Evolutionary conservation across 2,113 vertebrate species (phyloP), one percentile per base, ranked within the genome.

Genomic region (Podilymbus podiceps): DNA sequence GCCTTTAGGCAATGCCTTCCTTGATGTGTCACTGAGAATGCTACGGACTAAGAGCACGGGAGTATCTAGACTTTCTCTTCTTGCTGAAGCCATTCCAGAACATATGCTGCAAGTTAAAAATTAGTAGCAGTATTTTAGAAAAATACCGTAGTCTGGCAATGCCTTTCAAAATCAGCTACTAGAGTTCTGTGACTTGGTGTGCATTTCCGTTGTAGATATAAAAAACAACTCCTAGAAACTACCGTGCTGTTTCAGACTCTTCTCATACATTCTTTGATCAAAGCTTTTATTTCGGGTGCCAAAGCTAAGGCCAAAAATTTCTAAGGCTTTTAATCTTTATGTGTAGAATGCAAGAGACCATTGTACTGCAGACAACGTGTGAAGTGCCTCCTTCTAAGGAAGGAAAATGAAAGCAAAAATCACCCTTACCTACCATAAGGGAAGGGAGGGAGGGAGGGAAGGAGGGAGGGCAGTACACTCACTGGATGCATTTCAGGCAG

Each of bases 1-100:
- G 76, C 91, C 93, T 90, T 30, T 6, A 75, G 90, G 92, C 92
- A 75, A 63, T 76, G 92, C 83, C 80, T 75, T 90, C 63, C 95
- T 89, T 47, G 42, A 24, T 47, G 33, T 69, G 52, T 62, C 89
- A 28, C 88, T 8, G 30, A 59, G 60, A 88, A 89, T 8, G 47
- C 89, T 8, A 6, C 91, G 71, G 72, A 73, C 15, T 31, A 30
- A 58, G 33, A 95, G 77, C 84, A 16, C 74, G 30, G 69, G 25
- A 85, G 49, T 4, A 59, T 38, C 62, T 42, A 17, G 12, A 38
- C 78, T 56, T 68, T 50, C 59, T 67, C 72, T 66, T 89, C 49
- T 52, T 44, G 52, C 75, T 84, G 64, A 97, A 73, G 77, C 74
- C 68, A 24, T 53, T 66, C 56, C 71, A 82, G 80, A 83, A 42